A percentile compares a stretch with the other conserved stretches of the same genome.
Conservation (phyloP, 2,113 vertebrate genomes). For the Xenopus borealis region DNA sequence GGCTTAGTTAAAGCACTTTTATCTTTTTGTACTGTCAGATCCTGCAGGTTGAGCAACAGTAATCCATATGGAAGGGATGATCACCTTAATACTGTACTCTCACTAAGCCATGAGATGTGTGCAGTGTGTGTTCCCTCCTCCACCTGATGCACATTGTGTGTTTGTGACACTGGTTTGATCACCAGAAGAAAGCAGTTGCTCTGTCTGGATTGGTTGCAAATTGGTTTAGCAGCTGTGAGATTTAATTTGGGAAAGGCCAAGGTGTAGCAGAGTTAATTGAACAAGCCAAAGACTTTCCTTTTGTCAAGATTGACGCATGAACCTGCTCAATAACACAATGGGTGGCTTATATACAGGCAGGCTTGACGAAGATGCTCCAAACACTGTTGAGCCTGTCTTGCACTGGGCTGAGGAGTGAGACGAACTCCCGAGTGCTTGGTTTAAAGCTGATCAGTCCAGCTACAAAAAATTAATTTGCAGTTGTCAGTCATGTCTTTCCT, state of each 20-base stretch:
- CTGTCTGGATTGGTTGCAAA: conserved; percentile 1
- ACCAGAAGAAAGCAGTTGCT: neutral
- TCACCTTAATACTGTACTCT: neutral
- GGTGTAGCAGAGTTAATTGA: neutral
- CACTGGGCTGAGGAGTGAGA: too few species aligned
- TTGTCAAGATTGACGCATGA: too few species aligned
- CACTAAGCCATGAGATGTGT: neutral
- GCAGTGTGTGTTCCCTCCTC: neutral
- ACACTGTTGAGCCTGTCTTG: neutral
- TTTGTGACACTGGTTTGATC: neutral
- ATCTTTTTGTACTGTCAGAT: too few species aligned
- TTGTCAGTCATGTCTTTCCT: too few species aligned
- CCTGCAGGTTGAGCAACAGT: too few species aligned
- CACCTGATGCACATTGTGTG: conserved; percentile 4
- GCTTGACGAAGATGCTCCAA: neutral
- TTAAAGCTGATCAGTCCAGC: neutral
- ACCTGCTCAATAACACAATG: conserved; percentile 8
- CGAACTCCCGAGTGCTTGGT: conserved; percentile 14
- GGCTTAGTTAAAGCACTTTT: too few species aligned
- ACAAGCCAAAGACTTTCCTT: neutral
- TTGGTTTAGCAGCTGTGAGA: neutral
- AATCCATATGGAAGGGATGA: too few species aligned
- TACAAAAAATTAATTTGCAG: too few species aligned
- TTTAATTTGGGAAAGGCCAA: neutral
- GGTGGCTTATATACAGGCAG: neutral